phyloP scores from a whole-genome alignment of 2,113 vertebrate species.

The Ivindomyrus marchei region DNA sequence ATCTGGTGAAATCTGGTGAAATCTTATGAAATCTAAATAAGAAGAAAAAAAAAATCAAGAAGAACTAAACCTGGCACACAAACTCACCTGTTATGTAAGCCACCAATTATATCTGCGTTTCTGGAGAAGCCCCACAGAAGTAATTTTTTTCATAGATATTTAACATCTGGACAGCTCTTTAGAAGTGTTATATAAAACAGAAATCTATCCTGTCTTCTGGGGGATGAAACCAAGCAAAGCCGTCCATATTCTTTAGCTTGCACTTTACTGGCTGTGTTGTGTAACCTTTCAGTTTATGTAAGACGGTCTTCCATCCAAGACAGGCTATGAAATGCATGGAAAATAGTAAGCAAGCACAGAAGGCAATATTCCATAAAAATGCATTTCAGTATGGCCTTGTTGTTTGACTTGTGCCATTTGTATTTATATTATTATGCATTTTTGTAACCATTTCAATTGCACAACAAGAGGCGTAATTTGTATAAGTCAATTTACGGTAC shows the following conservation, averaged over 20 bases:
- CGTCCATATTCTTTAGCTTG: slow-evolving; percentile 43
- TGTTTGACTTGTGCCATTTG: background rate
- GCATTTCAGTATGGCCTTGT: background rate
- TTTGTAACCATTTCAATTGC: background rate
- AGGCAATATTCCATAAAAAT: background rate
- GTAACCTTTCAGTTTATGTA: slow-evolving; percentile 2
- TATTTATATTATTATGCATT: background rate
- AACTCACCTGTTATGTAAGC: background rate
- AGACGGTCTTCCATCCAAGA: slow-evolving; percentile 1
- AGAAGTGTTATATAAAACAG: slow-evolving; percentile 39
- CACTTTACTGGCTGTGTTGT: slow-evolving; percentile 20
- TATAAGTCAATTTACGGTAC: background rate
- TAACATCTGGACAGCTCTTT: slow-evolving; percentile 32
- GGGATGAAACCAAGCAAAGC: slow-evolving; percentile 41
- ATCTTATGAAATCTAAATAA: background rate
- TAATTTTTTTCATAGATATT: slow-evolving; percentile 26
- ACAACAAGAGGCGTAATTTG: background rate
- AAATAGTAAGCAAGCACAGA: background rate
- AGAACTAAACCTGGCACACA: background rate
- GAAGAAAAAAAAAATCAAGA: background rate
- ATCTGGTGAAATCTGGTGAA: background rate
- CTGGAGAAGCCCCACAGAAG: slow-evolving; percentile 23
- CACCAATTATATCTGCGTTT: background rate
- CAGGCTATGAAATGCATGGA: background rate
- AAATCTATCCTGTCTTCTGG: slow-evolving; percentile 48